Base-by-base conservation (phyloP, 2,888 invertebrate genomes). In the Autographa pulchrina region DNA sequence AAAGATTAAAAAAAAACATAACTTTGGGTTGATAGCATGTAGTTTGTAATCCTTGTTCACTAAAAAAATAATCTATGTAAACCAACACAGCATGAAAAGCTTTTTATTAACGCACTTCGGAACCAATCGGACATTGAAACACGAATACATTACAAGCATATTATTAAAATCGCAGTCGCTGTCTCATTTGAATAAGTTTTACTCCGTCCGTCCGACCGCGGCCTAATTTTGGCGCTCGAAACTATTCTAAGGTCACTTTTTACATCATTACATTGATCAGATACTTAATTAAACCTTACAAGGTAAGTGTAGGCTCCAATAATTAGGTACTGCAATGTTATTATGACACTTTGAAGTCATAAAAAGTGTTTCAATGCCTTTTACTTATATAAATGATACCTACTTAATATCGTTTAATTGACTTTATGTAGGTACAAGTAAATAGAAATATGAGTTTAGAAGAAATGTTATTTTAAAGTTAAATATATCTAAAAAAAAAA, bases 221-320 rank as follows among this genome's bases (percentile, higher is more conserved):
- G 62, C 80, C 82, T 79, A 82, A 76, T 70, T 75, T 78, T 74
- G 35, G 68, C 68, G 70, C 68, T 70, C 43, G n/a, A 74, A 75
- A 58, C 38, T 67, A 72, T 75, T 71, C 38, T 74, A 83, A 82
- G 82, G 83, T 78, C 83, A 62, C 56, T 82, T 76, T 82, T 81
- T 78, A 72, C 77, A 79, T 77, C 61, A 72, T 63, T 61, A 8
- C 14, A 64, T 54, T 60, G 62, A 78, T 76, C 52, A 9, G 59
- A n/a, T 59, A 59, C 25, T n/a, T 32, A 16, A 32, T 59, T 59
- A 59, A 59, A 59, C 25, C 16, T 59, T 25, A 14, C 25, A 56
- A 20, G 54, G 20, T 20, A 56, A 20, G 54, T 54, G 3, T 25
- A n/a, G 48, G 48, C 25, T 56, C 20, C 20, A 56, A 56, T 56